Conservation (phyloP, 2,888 invertebrate genomes). For the Salticus scenicus region DNA sequence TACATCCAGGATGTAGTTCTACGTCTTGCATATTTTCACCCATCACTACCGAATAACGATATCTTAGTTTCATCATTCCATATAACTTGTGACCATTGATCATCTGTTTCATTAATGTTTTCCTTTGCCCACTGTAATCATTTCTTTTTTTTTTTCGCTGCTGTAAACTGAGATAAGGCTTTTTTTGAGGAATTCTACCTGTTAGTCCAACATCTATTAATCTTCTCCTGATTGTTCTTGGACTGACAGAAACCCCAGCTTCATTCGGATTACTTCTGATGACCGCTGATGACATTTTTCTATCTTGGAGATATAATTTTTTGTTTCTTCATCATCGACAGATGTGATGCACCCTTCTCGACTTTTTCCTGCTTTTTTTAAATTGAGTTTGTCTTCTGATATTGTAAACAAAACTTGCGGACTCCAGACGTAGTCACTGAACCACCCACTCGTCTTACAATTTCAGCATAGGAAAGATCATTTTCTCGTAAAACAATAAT, state of each 20-base stretch:
- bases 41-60: background rate
- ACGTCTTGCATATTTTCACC: background rate
- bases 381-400: background rate
- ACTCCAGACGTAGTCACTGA: background rate
- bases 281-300: background rate
- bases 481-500: background rate
- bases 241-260: background rate
- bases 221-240: background rate
- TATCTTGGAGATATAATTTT: background rate
- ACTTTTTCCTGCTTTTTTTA: background rate
- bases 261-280: background rate
- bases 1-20: background rate
- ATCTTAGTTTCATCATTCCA: background rate
- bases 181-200: background rate
- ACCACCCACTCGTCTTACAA: background rate
- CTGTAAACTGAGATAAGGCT: background rate
- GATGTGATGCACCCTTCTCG: background rate
- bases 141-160: background rate
- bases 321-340: background rate
- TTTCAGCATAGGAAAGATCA: background rate
- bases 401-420: background rate
- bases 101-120: background rate
- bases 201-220: background rate
- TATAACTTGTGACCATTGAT: background rate
- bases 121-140: background rate